Evolutionary conservation across 2,888 invertebrate genomes (phyloP), one percentile per base, ranked within the genome.

Genomic region (Psylliodes chrysocephalus): DNA sequence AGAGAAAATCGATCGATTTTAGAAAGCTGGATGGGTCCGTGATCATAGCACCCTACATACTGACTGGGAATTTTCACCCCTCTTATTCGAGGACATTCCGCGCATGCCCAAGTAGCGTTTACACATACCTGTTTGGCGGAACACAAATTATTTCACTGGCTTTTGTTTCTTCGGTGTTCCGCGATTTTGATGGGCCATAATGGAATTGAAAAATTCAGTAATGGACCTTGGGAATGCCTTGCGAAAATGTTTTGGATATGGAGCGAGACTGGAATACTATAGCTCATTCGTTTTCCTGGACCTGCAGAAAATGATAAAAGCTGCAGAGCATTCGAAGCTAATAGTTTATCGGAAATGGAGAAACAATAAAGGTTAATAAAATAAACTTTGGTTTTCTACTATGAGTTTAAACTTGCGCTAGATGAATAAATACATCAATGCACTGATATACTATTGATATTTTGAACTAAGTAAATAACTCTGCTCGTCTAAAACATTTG

Each of bases 31-130:
- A 73, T 73, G 74, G 71, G 72, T 71, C 73, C 73, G 72, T 70
- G 73, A 67, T 73, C 75, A 74, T 72, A 73, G 77, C 78, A 76
- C 77, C 76, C 79, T 75, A 77, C 75, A 73, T 75, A 79, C 79
- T 79, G 77, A 76, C 76, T 77, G 71, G 73, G 75, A 71, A 71
- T 74, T 75, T 75, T 74, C 75, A 74, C 76, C 77, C 77, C 77
- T 75, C 78, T 77, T 71, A 73, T 71, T 72, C 72, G 68, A 65
- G 72, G 72, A 72, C 67, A 63, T 67, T 35, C 19, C 38, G 76
- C 75, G 75, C 75, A 76, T 73, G 75, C 74, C 65, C 71, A 68
- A 66, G 42, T 73, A 71, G 68, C 71, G 72, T 71, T 71, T 73
- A 70, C 70, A 68, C 70, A 64, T 75, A 77, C 77, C 77, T 77